Evolutionary conservation across 2,113 vertebrate species (phyloP).

Genomic region (Dermatemys mawii): DNA sequence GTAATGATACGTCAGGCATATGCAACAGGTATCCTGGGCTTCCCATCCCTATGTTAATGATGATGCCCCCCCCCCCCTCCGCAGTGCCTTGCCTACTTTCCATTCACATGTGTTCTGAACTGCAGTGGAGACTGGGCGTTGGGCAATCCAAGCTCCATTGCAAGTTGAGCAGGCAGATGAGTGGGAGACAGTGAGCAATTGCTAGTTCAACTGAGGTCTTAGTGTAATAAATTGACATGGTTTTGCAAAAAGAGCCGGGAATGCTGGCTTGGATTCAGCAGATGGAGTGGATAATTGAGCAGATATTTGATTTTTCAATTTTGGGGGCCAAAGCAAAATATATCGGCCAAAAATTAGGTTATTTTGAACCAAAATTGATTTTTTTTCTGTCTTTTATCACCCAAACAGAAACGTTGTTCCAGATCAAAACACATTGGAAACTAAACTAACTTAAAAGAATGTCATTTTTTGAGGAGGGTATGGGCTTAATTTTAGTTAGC

Average conservation of each 20-base stretch:
- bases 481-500: not conserved
- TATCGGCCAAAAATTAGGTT: not conserved
- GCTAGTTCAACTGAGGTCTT: not conserved
- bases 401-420: not conserved
- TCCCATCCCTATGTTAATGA: not conserved
- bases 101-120: not conserved
- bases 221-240: rapidly evolving
- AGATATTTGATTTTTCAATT: not conserved
- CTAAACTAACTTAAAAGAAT: not conserved
- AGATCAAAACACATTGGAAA: not conserved
- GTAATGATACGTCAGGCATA: not conserved
- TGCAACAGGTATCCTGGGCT: not conserved
- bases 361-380: not conserved
- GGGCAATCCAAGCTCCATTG: not conserved
- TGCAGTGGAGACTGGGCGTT: not conserved
- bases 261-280: not conserved
- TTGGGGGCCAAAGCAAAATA: too few relatives aligned
- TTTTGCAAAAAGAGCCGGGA: not conserved
- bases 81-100: not conserved
- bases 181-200: not conserved
- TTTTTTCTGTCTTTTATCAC: not conserved
- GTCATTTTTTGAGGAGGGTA: not conserved
- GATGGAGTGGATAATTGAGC: too few relatives aligned
- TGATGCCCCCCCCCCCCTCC: not conserved
- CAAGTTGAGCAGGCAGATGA: not conserved